A percentile compares a stretch with the other conserved stretches of the same genome.
Conservation (phyloP, 2,113 vertebrate genomes). For the Calyptomena viridis region DNA sequence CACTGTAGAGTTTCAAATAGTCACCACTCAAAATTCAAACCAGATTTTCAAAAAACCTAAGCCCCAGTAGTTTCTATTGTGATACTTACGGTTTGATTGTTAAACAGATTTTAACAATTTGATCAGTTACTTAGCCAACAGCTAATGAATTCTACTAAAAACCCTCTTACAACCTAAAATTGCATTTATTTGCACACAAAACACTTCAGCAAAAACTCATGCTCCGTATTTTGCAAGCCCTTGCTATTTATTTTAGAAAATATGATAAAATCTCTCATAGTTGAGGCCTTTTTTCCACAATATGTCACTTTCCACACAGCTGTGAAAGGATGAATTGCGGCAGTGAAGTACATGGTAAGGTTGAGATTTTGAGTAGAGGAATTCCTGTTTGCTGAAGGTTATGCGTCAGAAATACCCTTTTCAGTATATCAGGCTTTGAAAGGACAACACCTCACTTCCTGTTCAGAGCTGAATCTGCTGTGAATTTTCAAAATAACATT, state of each 20-base stretch:
- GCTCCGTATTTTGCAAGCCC: background rate
- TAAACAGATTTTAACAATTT: background rate
- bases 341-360: conserved; percentile 45
- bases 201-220: background rate
- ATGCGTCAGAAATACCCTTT: conserved; percentile 74
- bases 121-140: background rate
- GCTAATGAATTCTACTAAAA: background rate
- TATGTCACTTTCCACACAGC: conserved; percentile 46
- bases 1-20: background rate
- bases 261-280: background rate
- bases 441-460: conserved; percentile 72
- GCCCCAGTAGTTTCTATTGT: background rate
- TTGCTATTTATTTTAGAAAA: conserved; percentile 25
- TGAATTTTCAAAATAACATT: conserved; percentile 53
- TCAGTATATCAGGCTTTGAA: conserved; percentile 64
- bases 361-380: conserved; percentile 45
- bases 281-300: background rate
- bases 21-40: conserved; percentile 38
- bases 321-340: conserved; percentile 16
- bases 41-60: conserved; percentile 20
- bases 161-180: background rate
- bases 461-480: conserved; percentile 36
- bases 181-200: background rate
- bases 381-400: conserved; percentile 61
- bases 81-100: background rate